Evolutionary conservation across 2,797 vertebrate genomes (phyloP).

Genomic region (Glossophaga mutica): DNA sequence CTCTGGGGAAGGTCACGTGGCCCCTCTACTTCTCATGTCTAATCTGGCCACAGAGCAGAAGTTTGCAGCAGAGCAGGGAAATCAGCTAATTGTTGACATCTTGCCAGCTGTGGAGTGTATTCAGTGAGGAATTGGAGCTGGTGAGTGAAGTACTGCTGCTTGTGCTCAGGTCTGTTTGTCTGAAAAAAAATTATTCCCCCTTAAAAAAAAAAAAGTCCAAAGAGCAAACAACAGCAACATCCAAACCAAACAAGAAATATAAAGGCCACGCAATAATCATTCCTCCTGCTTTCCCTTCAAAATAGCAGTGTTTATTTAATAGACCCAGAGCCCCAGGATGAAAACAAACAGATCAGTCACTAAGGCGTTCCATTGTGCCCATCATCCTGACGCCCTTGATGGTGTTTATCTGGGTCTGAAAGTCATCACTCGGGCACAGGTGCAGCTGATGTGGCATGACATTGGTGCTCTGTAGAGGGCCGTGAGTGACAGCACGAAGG

Average conservation of each 20-base stretch:
- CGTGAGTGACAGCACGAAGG: slow-evolving; percentile 47
- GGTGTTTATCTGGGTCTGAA: slow-evolving; percentile 65
- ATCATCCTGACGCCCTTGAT: slow-evolving; percentile 37
- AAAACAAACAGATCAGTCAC: slow-evolving; percentile 65
- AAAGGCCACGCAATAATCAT: slow-evolving; percentile 15
- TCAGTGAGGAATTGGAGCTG: neutral
- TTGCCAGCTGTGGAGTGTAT: slow-evolving; percentile 16
- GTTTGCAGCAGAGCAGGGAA: slow-evolving; percentile 10
- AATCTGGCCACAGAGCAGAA: neutral
- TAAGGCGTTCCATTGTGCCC: slow-evolving; percentile 5
- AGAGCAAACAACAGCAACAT: slow-evolving; percentile 48
- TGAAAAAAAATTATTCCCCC: neutral
- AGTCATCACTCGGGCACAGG: slow-evolving; percentile 57
- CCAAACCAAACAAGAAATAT: slow-evolving; percentile 51
- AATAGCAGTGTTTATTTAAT: slow-evolving; percentile 64
- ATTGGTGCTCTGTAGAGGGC: slow-evolving; percentile 39
- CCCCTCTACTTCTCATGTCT: neutral
- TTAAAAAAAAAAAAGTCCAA: neutral
- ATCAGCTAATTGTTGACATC: fast-evolving
- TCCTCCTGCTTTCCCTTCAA: slow-evolving; percentile 54
- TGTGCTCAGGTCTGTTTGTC: neutral
- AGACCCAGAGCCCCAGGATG: slow-evolving; percentile 12
- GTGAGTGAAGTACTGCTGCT: slow-evolving; percentile 18
- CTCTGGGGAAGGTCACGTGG: neutral
- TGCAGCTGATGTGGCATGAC: slow-evolving; percentile 66